These are phyloP conservation scores for Ariopsis seemanni DNA, from an alignment of 2,113 vertebrate genomes.

Conservation along the genomic window DNA sequence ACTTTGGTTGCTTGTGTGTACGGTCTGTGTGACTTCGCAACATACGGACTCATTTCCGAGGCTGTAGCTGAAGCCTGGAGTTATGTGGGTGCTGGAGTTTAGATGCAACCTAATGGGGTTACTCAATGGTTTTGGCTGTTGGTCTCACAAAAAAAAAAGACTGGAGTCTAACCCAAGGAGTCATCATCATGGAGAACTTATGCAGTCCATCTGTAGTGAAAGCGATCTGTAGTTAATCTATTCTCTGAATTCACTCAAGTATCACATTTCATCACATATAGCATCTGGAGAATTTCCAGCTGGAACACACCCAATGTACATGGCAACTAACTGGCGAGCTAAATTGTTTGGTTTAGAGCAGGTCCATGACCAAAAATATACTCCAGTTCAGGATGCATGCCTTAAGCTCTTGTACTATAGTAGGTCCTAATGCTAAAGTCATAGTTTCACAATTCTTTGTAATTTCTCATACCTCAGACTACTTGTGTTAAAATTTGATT, in stretches of 20 bases:
- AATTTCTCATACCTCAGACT: background rate
- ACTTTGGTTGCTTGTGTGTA: background rate
- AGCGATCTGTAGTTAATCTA: background rate
- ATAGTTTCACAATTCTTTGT: background rate
- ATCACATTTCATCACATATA: background rate
- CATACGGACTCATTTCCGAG: background rate
- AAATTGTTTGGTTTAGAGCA: background rate
- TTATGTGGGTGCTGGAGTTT: background rate
- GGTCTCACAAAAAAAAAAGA: background rate
- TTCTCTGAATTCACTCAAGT: background rate
- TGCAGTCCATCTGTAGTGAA: background rate
- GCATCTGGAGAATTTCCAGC: background rate
- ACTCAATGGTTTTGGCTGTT: background rate
- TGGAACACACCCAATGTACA: background rate
- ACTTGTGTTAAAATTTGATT: background rate
- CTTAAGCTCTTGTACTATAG: background rate
- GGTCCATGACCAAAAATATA: background rate
- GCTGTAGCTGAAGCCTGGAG: background rate
- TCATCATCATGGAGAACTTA: background rate
- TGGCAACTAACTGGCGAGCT: background rate
- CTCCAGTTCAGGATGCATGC: background rate
- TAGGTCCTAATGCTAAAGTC: background rate
- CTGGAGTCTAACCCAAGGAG: background rate
- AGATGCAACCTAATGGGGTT: background rate
- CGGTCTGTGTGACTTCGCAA: background rate